Percentiles rank a stretch among this genome's conserved stretches.
Conservation (phyloP, 1,140 invertebrate genomes). For the Galendromus occidentalis region DNA sequence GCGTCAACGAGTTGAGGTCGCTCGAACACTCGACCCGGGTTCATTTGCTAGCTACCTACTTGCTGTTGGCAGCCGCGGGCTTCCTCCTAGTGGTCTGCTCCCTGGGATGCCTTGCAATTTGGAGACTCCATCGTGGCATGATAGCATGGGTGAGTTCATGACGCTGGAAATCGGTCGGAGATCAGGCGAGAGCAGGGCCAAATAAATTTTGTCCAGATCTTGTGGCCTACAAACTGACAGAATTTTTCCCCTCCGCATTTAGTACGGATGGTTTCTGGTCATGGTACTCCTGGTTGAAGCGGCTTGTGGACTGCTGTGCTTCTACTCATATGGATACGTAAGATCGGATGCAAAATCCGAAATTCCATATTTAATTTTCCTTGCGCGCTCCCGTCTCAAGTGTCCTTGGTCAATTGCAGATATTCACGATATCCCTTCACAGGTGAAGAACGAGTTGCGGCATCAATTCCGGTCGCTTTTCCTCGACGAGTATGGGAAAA, state of each 20-base stretch:
- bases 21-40: background rate
- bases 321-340: background rate
- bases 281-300: background rate
- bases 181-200: too few relatives aligned
- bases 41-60: background rate
- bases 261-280: slow-evolving; percentile 2
- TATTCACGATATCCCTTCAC: too few relatives aligned
- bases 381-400: too few relatives aligned
- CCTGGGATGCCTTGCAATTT: background rate
- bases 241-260: background rate
- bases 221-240: too few relatives aligned
- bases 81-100: background rate
- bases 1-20: background rate
- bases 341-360: too few relatives aligned
- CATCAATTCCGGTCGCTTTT: background rate
- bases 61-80: background rate
- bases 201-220: too few relatives aligned
- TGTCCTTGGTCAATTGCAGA: too few relatives aligned
- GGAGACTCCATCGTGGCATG: background rate
- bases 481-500: background rate
- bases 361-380: too few relatives aligned
- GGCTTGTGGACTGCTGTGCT: background rate
- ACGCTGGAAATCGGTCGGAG: too few relatives aligned
- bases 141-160: background rate
- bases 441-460: background rate